phyloP scores from a whole-genome alignment of 2,113 vertebrate genomes.

The Athene cunicularia region DNA sequence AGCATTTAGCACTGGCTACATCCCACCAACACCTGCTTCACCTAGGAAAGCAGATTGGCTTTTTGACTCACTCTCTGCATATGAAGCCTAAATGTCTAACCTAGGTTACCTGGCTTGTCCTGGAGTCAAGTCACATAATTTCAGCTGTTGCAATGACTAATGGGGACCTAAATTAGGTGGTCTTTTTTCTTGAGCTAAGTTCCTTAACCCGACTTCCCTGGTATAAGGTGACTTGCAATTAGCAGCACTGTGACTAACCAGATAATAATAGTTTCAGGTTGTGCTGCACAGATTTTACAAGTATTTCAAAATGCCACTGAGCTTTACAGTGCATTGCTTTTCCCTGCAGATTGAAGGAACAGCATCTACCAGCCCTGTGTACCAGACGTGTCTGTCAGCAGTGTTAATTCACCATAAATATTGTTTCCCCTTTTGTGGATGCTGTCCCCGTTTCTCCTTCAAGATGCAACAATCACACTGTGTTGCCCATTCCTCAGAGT shows the following conservation, averaged over 20 bases:
- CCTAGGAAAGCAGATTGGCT: neutral
- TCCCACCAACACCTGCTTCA: neutral
- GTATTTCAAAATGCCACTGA: neutral
- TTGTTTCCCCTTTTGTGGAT: neutral
- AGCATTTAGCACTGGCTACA: neutral
- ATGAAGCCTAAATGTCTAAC: neutral
- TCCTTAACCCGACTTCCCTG: neutral
- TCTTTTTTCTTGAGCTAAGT: neutral
- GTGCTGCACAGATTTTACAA: neutral
- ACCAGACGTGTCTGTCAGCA: neutral
- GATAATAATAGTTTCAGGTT: neutral
- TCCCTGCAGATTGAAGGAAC: neutral
- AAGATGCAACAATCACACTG: neutral
- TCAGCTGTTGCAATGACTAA: neutral
- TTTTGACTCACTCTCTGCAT: neutral
- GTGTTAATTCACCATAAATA: neutral
- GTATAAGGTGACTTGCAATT: neutral
- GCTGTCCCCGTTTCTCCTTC: neutral
- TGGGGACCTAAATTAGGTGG: neutral
- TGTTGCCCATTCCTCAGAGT: neutral
- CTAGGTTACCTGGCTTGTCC: neutral
- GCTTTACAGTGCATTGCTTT: neutral
- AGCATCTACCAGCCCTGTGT: neutral
- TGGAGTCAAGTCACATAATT: neutral
- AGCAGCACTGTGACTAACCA: neutral